Conservation (phyloP, 2,113 vertebrate genomes). For the Paracanthobrama guichenoti region DNA sequence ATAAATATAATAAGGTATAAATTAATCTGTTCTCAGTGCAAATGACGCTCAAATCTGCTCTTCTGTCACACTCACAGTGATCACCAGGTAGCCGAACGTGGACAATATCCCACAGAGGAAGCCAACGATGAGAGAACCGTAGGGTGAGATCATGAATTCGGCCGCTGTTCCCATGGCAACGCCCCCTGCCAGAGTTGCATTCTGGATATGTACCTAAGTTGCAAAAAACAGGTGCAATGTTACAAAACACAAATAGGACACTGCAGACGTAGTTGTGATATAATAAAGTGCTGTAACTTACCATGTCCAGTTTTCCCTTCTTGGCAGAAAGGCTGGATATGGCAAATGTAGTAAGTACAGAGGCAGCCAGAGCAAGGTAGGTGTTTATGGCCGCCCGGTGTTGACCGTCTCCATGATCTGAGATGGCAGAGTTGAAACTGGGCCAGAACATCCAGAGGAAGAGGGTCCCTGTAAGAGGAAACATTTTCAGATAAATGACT, state of each 20-base stretch:
- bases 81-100: slow-evolving; percentile 84
- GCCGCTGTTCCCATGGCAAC: slow-evolving; percentile 91
- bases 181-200: slow-evolving; percentile 87
- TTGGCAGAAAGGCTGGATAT: slow-evolving; percentile 88
- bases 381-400: slow-evolving; percentile 93
- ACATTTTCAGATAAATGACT: background rate
- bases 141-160: slow-evolving; percentile 91
- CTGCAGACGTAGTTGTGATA: background rate
- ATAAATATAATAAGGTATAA: background rate
- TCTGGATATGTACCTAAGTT: slow-evolving; percentile 93
- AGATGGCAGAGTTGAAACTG: slow-evolving; percentile 93
- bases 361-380: slow-evolving; percentile 84
- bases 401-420: slow-evolving; percentile 86
- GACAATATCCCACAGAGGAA: slow-evolving; percentile 86
- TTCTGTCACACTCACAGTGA: slow-evolving; percentile 79
- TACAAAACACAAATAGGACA: background rate
- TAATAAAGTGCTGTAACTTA: slow-evolving; percentile 61
- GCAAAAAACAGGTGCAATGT: background rate
- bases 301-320: slow-evolving; percentile 94
- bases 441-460: slow-evolving; percentile 99
- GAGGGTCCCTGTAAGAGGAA: slow-evolving; percentile 80
- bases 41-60: background rate
- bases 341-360: slow-evolving; percentile 85
- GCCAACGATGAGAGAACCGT: slow-evolving; percentile 88
- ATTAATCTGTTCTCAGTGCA: background rate